phyloP scores from a whole-genome alignment of 2,888 invertebrate species.

The Habroteleia sp. region DNA sequence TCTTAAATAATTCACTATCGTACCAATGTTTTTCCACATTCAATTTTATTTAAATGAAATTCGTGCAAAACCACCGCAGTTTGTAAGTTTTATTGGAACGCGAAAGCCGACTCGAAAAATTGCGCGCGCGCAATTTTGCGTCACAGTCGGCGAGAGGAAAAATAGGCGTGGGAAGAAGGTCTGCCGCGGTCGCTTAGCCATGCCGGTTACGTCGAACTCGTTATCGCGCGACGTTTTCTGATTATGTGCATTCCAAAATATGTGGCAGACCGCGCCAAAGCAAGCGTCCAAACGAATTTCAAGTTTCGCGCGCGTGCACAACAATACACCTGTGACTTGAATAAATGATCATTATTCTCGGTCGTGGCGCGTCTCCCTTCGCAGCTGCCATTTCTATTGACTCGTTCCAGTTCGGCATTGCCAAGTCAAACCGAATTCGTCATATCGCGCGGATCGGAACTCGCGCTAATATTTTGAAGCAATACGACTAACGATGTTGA shows the following conservation, averaged over 20 bases:
- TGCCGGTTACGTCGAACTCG: conserved; percentile 44
- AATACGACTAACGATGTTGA: conserved; percentile 32
- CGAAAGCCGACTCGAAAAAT: conserved; percentile 16
- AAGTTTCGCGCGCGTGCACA: conserved; percentile 66
- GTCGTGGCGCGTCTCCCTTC: conserved; percentile 12
- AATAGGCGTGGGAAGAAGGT: conserved; percentile 37
- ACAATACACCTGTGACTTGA: conserved; percentile 64
- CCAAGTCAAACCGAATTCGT: conserved; percentile 40
- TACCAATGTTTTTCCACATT: too few relatives aligned
- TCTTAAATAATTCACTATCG: too few relatives aligned
- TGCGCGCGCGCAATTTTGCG: not conserved
- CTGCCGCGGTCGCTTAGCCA: conserved; percentile 23
- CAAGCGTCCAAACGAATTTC: conserved; percentile 59
- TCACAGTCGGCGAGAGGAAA: conserved; percentile 9
- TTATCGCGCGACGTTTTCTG: conserved; percentile 44
- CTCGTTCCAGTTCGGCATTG: conserved; percentile 40
- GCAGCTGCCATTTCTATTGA: conserved; percentile 31
- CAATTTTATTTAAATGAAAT: too few relatives aligned
- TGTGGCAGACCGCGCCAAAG: conserved; percentile 39
- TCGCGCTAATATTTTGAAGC: conserved; percentile 37
- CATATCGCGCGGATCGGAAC: conserved; percentile 28
- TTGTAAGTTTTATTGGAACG: too few relatives aligned
- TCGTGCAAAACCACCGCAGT: too few relatives aligned
- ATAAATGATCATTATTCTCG: conserved; percentile 58
- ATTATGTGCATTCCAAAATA: conserved; percentile 50